phyloP scores from a whole-genome alignment of 1,140 invertebrate species.

The Trichomalopsis sarcophagae region DNA sequence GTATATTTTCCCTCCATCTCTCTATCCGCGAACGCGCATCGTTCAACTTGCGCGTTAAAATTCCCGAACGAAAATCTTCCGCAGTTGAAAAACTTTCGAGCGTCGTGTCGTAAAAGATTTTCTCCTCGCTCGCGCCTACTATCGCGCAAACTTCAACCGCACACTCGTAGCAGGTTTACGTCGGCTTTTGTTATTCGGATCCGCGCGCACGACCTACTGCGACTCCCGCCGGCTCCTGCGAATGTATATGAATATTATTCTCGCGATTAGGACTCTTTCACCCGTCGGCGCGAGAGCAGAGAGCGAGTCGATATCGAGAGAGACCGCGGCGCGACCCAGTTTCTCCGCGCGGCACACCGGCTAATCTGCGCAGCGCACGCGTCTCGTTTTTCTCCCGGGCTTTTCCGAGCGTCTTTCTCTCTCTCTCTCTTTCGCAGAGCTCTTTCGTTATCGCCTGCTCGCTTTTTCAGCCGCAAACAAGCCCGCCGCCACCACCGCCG shows the following conservation, averaged over 20 bases:
- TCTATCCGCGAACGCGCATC: not conserved
- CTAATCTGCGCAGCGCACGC: not conserved
- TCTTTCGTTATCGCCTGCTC: slow-evolving; percentile 13
- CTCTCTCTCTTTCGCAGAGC: not conserved
- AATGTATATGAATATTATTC: not conserved
- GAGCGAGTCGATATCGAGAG: not conserved
- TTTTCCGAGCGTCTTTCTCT: not conserved
- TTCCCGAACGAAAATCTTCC: not conserved
- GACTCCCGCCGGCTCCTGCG: not conserved
- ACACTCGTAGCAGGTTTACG: no score
- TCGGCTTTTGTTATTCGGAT: no score
- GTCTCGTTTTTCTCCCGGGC: not conserved
- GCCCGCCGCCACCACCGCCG: no score
- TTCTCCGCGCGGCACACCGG: not conserved
- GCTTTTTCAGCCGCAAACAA: slow-evolving; percentile 9
- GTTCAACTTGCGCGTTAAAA: not conserved
- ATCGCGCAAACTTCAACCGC: no score
- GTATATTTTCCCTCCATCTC: not conserved
- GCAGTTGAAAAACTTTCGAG: not conserved
- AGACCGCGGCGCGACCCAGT: not conserved
- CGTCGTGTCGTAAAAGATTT: not conserved
- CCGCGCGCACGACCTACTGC: not conserved
- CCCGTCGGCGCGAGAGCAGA: not conserved
- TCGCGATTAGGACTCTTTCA: slow-evolving; percentile 1
- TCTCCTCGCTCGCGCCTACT: not conserved